These are phyloP conservation scores for Lagorchestes hirsutus DNA, from an alignment of 2,797 vertebrate species.

Conservation along the genomic window DNA sequence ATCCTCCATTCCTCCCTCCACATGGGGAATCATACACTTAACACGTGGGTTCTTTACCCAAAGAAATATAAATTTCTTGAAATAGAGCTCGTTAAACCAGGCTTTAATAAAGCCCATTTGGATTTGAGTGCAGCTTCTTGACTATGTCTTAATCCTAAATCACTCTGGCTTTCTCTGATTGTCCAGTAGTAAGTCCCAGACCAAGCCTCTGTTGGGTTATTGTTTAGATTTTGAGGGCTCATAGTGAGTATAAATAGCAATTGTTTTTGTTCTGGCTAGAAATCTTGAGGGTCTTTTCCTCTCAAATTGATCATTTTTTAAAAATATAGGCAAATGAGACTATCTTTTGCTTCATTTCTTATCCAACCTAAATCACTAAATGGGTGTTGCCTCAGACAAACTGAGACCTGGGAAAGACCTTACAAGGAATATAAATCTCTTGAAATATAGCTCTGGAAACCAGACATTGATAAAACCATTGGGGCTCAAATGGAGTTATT, in stretches of 20 bases:
- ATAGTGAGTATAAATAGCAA: too few species aligned
- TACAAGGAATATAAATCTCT: not conserved
- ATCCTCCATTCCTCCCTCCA: not conserved
- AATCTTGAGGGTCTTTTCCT: not conserved
- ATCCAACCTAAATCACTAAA: not conserved
- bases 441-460: not conserved
- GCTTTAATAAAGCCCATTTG: not conserved
- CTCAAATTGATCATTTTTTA: not conserved
- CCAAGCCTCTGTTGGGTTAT: too few species aligned
- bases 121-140: not conserved
- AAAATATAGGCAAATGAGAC: not conserved
- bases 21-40: not conserved
- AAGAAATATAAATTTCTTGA: not conserved
- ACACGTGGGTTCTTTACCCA: not conserved
- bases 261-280: not conserved
- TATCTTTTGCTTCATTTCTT: not conserved
- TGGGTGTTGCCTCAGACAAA: not conserved
- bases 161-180: not conserved
- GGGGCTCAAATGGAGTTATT: not conserved
- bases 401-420: not conserved
- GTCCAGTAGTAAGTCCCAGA: not conserved
- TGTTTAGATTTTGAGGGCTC: too few species aligned
- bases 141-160: not conserved
- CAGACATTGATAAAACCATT: not conserved
- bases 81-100: too few species aligned